Evolutionary conservation across 2,113 vertebrate species (phyloP).

Genomic region (Harpagus bidentatus): DNA sequence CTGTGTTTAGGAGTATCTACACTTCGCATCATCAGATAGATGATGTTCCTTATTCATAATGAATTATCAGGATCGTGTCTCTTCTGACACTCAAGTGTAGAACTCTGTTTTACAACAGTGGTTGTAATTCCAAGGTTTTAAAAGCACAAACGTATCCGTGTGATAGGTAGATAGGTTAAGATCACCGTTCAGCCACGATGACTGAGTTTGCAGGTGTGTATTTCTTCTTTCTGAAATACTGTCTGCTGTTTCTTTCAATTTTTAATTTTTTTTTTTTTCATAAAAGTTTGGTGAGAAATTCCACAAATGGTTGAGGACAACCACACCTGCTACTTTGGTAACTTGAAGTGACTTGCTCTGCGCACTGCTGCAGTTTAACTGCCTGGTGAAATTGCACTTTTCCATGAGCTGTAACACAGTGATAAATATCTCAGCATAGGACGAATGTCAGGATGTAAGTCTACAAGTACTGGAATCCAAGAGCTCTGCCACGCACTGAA

Average conservation of each 20-base stretch:
- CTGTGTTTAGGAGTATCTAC: neutral
- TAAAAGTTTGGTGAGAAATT: constrained; percentile 37
- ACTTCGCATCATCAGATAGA: neutral
- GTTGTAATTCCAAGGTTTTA: neutral
- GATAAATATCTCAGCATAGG: neutral
- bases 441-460: neutral
- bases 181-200: rapidly evolving
- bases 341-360: neutral
- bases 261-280: too few relatives aligned
- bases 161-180: neutral
- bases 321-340: neutral
- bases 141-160: rapidly evolving
- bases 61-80: neutral
- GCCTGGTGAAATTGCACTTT: neutral
- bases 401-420: neutral
- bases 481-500: neutral
- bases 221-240: neutral
- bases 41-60: neutral
- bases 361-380: neutral
- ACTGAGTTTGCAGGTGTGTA: neutral
- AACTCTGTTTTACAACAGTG: neutral
- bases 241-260: neutral
- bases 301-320: constrained; percentile 15
- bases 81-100: neutral
- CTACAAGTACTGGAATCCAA: neutral